Base-by-base conservation (phyloP, 2,797 vertebrate genomes). In the Paramormyrops hopkinsi region DNA sequence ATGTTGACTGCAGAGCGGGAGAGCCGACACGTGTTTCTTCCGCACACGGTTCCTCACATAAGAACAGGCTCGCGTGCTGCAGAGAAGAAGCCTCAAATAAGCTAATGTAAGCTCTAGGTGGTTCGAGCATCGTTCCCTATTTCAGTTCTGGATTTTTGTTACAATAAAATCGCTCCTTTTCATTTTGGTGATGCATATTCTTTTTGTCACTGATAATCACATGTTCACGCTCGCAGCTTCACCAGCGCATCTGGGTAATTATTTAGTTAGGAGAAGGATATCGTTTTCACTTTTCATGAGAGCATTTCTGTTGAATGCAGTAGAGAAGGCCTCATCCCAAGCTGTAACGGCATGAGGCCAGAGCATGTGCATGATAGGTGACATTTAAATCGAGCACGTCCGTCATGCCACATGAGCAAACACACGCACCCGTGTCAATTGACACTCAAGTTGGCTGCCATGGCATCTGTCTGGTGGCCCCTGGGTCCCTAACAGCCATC, bases 31-130 rank as follows among this genome's bases (percentile, higher is more conserved):
- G 82, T 46, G 46, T 50, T 84, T 84, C 22, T 22, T 11, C 82
- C n/a, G n/a, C 82, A 48, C 37, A 50, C 4, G 46, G 6, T 79
- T 79, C 46, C 19, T 48, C 82, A 22, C 82, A 25, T 84, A 84
- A 25, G 2, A 46, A 48, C 82, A 22, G 41, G n/a, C n/a, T 25
- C 14, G 46, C 3, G 93, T 94, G 91, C 90, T 93, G 46, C 14
- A 6, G 73, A 79, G 17, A 8, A 69, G 69, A 87, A 91, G 92
- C 89, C 92, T 86, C 91, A 89, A 93, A 91, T 90, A 91, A 90
- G 91, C 88, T 89, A 91, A 92, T 93, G 91, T 92, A 90, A 94
- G 93, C 94, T 92, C 92, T 93, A 87, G 93, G 94, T 93, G 94
- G 95, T 95, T 94, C 89, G 69, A 76, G 76, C 44, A 4, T 46